Evolutionary conservation across 2,797 vertebrate genomes (phyloP).

Genomic region (Pipistrellus pygmaeus): DNA sequence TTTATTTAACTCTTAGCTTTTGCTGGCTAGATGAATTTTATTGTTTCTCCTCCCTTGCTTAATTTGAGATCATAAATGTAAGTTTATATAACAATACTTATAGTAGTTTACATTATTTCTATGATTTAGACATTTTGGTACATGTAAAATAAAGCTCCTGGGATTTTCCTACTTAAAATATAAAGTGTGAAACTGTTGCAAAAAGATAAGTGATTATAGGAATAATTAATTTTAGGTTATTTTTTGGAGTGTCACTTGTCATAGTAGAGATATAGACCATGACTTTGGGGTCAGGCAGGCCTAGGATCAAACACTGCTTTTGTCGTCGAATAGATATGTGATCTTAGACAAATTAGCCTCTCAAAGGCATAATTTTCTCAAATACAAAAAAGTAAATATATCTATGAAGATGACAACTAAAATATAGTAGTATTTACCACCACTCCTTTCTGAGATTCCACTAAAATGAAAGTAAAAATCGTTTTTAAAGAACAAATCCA

Average conservation of each 20-base stretch:
- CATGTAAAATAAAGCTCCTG: not conserved
- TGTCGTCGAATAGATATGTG: not conserved
- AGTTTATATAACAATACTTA: conserved; percentile 20
- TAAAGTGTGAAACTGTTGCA: not conserved
- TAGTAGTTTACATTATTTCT: conserved; percentile 32
- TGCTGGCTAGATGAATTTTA: conserved; percentile 42
- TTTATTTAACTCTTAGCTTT: conserved; percentile 34
- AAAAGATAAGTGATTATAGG: not conserved
- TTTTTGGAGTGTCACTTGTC: not conserved
- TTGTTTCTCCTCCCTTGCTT: not conserved
- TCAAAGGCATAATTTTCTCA: conserved; percentile 39
- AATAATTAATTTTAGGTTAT: conserved; percentile 21
- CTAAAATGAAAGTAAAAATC: conserved; percentile 46
- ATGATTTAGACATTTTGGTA: conserved; percentile 16
- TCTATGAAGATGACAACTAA: conserved; percentile 1
- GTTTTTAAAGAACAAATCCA: not conserved
- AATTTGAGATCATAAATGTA: conserved; percentile 43
- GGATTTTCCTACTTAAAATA: conserved; percentile 35
- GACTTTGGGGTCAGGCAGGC: not conserved
- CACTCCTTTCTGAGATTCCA: conserved; percentile 29
- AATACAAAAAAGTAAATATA: not conserved
- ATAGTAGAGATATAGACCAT: not conserved
- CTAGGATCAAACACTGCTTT: not conserved
- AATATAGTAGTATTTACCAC: not conserved
- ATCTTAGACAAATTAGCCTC: not conserved